These are phyloP conservation scores for Drosophila azteca DNA, from an alignment of 1,140 invertebrate genomes.

Conservation along the genomic window DNA sequence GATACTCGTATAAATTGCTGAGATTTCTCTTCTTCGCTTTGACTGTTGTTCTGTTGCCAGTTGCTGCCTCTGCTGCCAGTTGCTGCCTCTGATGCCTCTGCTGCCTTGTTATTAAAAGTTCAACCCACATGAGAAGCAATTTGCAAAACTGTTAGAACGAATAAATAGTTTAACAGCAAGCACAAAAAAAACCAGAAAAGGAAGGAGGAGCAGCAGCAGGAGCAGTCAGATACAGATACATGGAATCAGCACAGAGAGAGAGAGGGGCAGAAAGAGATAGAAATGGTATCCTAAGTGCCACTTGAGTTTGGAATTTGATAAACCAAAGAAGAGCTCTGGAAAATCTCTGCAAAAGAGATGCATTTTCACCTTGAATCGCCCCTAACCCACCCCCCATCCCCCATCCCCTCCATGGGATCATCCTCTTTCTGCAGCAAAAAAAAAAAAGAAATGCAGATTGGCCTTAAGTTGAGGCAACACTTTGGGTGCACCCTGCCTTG, in stretches of 20 bases:
- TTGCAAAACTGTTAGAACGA: conserved; percentile 65
- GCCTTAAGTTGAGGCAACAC: conserved; percentile 18
- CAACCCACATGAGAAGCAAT: conserved; percentile 71
- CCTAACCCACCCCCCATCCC: neutral
- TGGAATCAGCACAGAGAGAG: conserved; percentile 1
- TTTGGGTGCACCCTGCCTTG: conserved; percentile 19
- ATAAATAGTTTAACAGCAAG: conserved; percentile 51
- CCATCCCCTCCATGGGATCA: conserved; percentile 3
- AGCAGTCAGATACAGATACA: neutral
- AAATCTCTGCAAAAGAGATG: conserved; percentile 10
- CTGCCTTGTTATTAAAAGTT: conserved; percentile 75
- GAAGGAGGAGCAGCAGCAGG: neutral
- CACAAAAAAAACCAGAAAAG: no score
- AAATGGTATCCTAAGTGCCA: conserved; percentile 48
- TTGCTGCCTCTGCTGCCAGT: no score
- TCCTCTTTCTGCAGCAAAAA: neutral
- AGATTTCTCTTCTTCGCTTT: conserved; percentile 63
- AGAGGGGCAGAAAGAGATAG: neutral
- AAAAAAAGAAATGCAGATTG: conserved; percentile 12
- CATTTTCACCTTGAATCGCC: conserved; percentile 43
- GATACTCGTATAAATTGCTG: conserved; percentile 61
- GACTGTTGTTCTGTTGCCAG: conserved; percentile 17
- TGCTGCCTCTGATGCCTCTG: neutral
- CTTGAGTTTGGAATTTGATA: conserved; percentile 46
- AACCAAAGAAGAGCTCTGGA: conserved; percentile 10